Evolutionary conservation across 2,888 invertebrate genomes (phyloP), one percentile per base, ranked within the genome.

Genomic region (Phengaris alcon): DNA sequence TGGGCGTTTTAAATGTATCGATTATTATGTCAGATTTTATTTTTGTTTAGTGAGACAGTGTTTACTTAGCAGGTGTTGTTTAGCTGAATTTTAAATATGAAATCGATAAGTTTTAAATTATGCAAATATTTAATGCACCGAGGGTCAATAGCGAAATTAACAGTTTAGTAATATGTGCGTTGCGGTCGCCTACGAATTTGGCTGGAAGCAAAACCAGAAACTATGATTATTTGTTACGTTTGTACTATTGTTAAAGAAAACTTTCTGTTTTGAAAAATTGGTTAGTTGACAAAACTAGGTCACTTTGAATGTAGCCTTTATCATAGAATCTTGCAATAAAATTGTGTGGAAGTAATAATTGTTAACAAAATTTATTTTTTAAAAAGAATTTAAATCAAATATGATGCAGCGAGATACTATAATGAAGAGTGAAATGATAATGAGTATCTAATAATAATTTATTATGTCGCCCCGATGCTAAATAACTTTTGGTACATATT

Each of bases 141-240:
- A 64, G 12, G 12, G 64, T 64, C 12, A 64, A 35, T 64, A 35
- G 22, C 6, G 22, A 35, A 22, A 64, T 64, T 64, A 35, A 22
- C 22, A 10, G 15, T 70, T 76, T 77, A 75, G 75, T 74, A 76
- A 55, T 68, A 68, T 51, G 75, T 68, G n/a, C 74, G 75, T n/a
- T 72, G 77, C 51, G 57, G 75, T 73, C 75, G 75, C 54, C 77
- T 76, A 44, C 75, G 68, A 44, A 57, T 72, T 15, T 75, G 75
- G 57, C 78, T 78, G 77, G 10, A 77, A 78, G 51, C n/a, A 75
- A 35, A 75, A 69, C 46, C 35, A 35, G 6, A 72, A 57, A 55
- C n/a, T 57, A 9, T n/a, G 3, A 55, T 55, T n/a, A 55, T 57
- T 57, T 57, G n/a, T n/a, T n/a, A 3, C 0, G 6, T 8, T 57